Percentiles rank a stretch among this genome's conserved stretches.
These are phyloP conservation scores for Scolanthus callimorphus DNA, from an alignment of 92 coral and sea anemone genomes.

Conservation along the genomic window DNA sequence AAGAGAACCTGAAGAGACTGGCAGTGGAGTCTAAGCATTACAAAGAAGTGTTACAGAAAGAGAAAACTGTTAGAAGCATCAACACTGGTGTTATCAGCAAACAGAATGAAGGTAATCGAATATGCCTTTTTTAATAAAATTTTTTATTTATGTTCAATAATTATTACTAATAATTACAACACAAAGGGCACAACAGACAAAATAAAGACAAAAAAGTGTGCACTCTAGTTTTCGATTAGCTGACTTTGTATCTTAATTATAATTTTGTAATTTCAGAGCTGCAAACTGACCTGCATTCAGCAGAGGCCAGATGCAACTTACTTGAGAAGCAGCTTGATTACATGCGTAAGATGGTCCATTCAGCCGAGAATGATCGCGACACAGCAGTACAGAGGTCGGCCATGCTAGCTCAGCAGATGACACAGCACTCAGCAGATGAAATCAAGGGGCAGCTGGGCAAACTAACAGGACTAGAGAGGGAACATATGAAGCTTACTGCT, in stretches of 20 bases:
- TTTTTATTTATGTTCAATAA: no score
- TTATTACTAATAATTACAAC: no score
- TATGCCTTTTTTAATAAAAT: no score
- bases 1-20: conserved; percentile 83
- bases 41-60: conserved; percentile 79
- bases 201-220: no score
- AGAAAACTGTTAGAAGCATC: conserved; percentile 48
- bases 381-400: conserved; percentile 89
- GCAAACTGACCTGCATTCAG: conserved; percentile 74
- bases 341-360: conserved; percentile 99
- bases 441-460: conserved; percentile 87
- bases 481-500: conserved; percentile 96
- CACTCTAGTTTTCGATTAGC: no score
- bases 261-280: no score
- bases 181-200: no score
- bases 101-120: conserved; percentile 86
- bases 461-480: conserved; percentile 87
- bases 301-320: conserved; percentile 88
- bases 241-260: no score
- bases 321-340: conserved; percentile 94
- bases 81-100: conserved; percentile 61
- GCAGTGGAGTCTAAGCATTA: conserved; percentile 88
- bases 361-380: conserved; percentile 93
- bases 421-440: conserved; percentile 88
- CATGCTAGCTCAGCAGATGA: conserved; percentile 80